A percentile compares a stretch with the other conserved stretches of the same genome.
Evolutionary conservation across 2,888 invertebrate species (phyloP).

Genomic region (Siphonodentalium dalli): DNA sequence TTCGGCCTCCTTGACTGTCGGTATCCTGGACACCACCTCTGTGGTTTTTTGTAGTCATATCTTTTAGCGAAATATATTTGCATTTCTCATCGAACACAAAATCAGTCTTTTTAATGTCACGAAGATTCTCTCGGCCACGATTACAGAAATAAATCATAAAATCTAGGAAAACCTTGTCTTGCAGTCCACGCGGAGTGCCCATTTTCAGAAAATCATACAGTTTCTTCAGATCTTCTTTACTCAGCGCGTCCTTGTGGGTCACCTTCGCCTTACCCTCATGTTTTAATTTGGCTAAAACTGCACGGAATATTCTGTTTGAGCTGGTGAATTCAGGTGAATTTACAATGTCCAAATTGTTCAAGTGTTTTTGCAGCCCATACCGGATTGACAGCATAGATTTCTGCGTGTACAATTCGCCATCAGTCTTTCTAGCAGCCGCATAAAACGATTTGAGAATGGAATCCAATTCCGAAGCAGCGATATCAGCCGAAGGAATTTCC

Average conservation of each 20-base stretch:
- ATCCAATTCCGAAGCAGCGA: too few relatives aligned
- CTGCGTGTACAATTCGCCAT: slow-evolving; percentile 7
- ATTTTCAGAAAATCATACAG: slow-evolving; percentile 13
- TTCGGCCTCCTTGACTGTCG: slow-evolving; percentile 22
- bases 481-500: too few relatives aligned
- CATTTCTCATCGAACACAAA: slow-evolving; percentile 14
- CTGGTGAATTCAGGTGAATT: not conserved
- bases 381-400: slow-evolving; percentile 22
- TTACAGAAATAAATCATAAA: slow-evolving; percentile 26
- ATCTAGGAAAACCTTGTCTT: slow-evolving; percentile 21
- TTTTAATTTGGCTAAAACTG: slow-evolving; percentile 9
- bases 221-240: slow-evolving; percentile 13
- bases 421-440: slow-evolving; percentile 5
- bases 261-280: slow-evolving; percentile 9
- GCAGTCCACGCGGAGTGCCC: slow-evolving; percentile 14
- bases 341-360: slow-evolving; percentile 13
- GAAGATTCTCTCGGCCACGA: slow-evolving; percentile 21
- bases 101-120: slow-evolving; percentile 14
- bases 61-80: slow-evolving; percentile 14
- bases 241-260: slow-evolving; percentile 9
- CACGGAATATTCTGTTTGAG: slow-evolving; percentile 8
- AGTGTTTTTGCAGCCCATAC: slow-evolving; percentile 20
- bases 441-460: too few relatives aligned
- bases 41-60: slow-evolving; percentile 19
- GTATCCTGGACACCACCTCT: not conserved